Percentiles rank a stretch among this genome's conserved stretches.
Evolutionary conservation across 2,888 invertebrate species (phyloP).

Genomic region (Eupithecia subfuscata): DNA sequence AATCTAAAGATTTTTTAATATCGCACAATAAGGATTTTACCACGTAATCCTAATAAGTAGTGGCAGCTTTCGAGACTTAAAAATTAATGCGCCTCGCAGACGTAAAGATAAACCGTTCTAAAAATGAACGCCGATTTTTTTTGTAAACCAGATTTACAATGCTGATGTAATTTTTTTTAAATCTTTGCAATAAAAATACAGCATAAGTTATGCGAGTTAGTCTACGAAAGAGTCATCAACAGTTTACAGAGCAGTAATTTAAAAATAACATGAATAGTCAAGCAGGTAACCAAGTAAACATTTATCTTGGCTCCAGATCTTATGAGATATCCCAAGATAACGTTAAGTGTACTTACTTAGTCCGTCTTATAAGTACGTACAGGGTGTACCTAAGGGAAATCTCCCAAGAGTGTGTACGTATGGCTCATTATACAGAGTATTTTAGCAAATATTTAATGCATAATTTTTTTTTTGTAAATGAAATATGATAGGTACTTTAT

Average conservation of each 20-base stretch:
- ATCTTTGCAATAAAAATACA: background rate
- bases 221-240: background rate
- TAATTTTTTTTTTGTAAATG: background rate
- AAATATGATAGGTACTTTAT: background rate
- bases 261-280: background rate
- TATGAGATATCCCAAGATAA: constrained; percentile 24
- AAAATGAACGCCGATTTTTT: too few relatives aligned
- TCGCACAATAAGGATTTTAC: background rate
- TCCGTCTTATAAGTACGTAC: constrained; percentile 18
- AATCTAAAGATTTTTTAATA: too few relatives aligned
- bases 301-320: background rate
- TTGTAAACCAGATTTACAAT: too few relatives aligned
- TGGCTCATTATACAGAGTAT: constrained; percentile 23
- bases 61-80: too few relatives aligned
- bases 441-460: constrained; percentile 20
- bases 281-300: background rate
- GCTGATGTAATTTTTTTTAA: background rate
- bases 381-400: constrained; percentile 28
- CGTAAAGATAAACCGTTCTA: too few relatives aligned
- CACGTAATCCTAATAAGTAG: background rate
- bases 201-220: background rate
- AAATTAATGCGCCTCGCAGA: background rate
- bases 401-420: constrained; percentile 18
- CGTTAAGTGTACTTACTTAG: constrained; percentile 39
- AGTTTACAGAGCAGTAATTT: background rate